Conservation (phyloP, 2,113 vertebrate genomes). For the Corythornis vintsioides region DNA sequence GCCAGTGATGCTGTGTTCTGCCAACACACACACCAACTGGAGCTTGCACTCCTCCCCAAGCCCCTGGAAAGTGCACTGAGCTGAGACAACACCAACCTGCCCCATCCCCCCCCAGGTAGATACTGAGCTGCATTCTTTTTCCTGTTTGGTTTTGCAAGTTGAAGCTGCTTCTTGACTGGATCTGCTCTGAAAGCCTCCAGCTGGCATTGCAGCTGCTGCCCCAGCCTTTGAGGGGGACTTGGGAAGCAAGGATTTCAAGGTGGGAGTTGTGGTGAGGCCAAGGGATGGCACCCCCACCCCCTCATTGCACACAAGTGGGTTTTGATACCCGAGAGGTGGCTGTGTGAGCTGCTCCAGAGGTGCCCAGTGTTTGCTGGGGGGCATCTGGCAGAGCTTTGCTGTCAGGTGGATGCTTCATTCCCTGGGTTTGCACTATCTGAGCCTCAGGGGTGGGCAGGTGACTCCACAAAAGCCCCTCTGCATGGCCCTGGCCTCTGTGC, state of each 20-base stretch:
- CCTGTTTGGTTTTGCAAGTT: constrained; percentile 28
- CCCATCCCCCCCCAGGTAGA: constrained; percentile 3
- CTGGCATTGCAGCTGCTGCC: constrained; percentile 4
- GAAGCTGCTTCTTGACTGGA: constrained; percentile 8
- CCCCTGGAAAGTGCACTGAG: constrained; percentile 62
- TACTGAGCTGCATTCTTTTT: constrained; percentile 58
- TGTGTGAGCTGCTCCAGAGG: background rate
- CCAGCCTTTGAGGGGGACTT: background rate
- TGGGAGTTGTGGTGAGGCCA: background rate
- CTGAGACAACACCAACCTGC: constrained; percentile 46
- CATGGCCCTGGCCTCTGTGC: background rate
- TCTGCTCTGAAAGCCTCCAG: constrained; percentile 34
- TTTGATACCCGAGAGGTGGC: background rate
- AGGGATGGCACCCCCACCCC: background rate
- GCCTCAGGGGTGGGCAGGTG: background rate
- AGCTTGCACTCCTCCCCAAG: constrained; percentile 59
- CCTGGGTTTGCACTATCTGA: constrained; percentile 46
- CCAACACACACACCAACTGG: constrained; percentile 53
- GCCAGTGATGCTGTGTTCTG: constrained; percentile 48
- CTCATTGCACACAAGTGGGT: background rate
- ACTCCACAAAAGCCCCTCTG: background rate
- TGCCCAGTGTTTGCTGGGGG: background rate
- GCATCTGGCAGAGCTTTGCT: background rate
- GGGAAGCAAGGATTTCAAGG: constrained; percentile 15
- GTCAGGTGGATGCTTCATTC: background rate